phyloP scores from a whole-genome alignment of 2,797 vertebrate species.

The Ispidina lecontei region DNA sequence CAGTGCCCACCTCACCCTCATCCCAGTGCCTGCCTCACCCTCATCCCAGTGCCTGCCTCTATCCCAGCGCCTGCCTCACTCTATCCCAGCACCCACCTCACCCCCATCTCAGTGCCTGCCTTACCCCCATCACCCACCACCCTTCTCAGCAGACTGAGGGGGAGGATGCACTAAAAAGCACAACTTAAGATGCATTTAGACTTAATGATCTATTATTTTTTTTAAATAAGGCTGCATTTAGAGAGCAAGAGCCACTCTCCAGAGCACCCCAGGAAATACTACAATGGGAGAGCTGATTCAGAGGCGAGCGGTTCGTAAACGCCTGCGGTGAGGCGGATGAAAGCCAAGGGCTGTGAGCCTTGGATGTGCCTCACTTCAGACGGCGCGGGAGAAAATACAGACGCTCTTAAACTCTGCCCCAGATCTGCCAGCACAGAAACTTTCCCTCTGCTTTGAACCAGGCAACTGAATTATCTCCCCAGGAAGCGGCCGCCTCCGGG shows the following conservation, averaged over 20 bases:
- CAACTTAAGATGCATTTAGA: not conserved
- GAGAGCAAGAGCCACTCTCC: not conserved
- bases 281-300: conserved; percentile 48
- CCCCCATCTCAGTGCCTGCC: not conserved
- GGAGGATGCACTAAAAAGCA: not conserved
- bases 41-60: not conserved
- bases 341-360: conserved; percentile 42
- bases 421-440: conserved; percentile 55
- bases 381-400: not conserved
- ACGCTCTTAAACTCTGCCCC: conserved; percentile 37
- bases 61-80: not conserved
- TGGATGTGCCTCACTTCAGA: conserved; percentile 60
- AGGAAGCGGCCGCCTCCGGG: not conserved
- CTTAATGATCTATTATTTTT: not conserved
- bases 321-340: conserved; percentile 60
- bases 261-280: conserved; percentile 59
- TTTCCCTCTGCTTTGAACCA: conserved; percentile 25
- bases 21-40: too few relatives aligned
- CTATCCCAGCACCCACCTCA: not conserved
- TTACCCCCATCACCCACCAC: not conserved
- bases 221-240: not conserved
- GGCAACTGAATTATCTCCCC: not conserved
- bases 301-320: conserved; percentile 19
- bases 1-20: not conserved
- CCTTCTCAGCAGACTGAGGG: not conserved